A percentile compares a stretch with the other conserved stretches of the same genome.
These are phyloP conservation scores for Oncopodura yosiiana DNA, from an alignment of 1,140 invertebrate species.

Conservation along the genomic window DNA sequence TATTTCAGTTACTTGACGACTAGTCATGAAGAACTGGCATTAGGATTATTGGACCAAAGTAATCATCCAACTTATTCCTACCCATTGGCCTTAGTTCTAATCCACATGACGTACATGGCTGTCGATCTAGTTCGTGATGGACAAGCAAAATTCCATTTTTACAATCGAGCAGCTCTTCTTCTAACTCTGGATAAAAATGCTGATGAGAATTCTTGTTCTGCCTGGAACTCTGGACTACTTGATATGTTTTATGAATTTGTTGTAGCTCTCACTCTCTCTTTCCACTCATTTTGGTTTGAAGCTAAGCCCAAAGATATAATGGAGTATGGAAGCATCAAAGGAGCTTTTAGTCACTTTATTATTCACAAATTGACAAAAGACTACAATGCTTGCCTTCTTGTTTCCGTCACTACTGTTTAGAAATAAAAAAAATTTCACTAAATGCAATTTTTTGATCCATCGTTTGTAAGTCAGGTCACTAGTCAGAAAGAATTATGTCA, in stretches of 20 bases:
- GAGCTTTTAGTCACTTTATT: constrained; percentile 7
- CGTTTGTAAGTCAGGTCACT: no score
- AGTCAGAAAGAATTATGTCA: no score
- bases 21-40: constrained; percentile 66
- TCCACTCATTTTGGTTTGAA: constrained; percentile 21
- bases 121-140: constrained; percentile 68
- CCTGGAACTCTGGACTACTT: constrained; percentile 5
- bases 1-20: constrained; percentile 56
- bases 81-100: constrained; percentile 67
- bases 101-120: constrained; percentile 88
- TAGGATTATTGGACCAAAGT: constrained; percentile 75
- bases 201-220: constrained; percentile 5
- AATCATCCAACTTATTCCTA: constrained; percentile 64
- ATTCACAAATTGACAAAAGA: background rate
- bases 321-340: constrained; percentile 21
- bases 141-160: constrained; percentile 81
- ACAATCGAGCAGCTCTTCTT: constrained; percentile 49
- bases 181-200: constrained; percentile 12
- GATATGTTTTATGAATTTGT: constrained; percentile 20
- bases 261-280: constrained; percentile 15
- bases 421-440: no score
- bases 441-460: no score
- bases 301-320: constrained; percentile 21
- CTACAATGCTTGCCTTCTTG: no score
- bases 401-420: no score